Conservation (phyloP, 1,140 invertebrate species). For the Adelges cooleyi region DNA sequence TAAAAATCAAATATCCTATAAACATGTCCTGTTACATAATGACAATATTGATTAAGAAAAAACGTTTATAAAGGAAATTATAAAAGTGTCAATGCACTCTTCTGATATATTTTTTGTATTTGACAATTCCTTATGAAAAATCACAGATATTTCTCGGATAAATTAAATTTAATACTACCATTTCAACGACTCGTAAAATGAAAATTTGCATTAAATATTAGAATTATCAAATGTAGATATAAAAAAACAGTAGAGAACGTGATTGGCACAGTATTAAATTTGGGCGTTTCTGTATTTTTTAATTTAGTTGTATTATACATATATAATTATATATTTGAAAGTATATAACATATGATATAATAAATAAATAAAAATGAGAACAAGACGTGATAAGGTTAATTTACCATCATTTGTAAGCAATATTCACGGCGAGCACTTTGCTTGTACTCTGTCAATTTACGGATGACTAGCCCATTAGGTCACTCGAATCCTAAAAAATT, state of each 20-base stretch:
- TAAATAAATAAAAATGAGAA: slow-evolving; percentile 20
- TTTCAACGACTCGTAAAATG: neutral
- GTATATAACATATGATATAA: neutral
- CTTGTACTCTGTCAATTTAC: slow-evolving; percentile 2
- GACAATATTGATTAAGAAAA: neutral
- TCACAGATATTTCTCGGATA: slow-evolving; percentile 20
- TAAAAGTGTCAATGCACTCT: slow-evolving; percentile 23
- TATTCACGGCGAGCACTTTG: neutral
- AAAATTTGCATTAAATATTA: slow-evolving; percentile 2
- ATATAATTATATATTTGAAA: neutral
- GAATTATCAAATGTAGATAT: neutral
- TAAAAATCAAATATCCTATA: slow-evolving; percentile 5
- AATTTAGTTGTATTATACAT: neutral
- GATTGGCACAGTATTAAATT: slow-evolving; percentile 24
- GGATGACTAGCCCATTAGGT: neutral
- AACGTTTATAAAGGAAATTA: slow-evolving; percentile 4
- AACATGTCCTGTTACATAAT: slow-evolving; percentile 20
- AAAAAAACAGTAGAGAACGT: neutral
- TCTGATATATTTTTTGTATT: neutral
- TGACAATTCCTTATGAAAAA: slow-evolving; percentile 17
- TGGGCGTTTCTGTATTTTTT: slow-evolving; percentile 11
- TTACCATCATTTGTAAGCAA: neutral
- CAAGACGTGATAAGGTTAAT: slow-evolving; percentile 9
- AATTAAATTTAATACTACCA: slow-evolving; percentile 3
- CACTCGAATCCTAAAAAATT: slow-evolving; percentile 10